These are phyloP conservation scores for Tipula confusa DNA, from an alignment of 2,888 invertebrate species.

Conservation along the genomic window DNA sequence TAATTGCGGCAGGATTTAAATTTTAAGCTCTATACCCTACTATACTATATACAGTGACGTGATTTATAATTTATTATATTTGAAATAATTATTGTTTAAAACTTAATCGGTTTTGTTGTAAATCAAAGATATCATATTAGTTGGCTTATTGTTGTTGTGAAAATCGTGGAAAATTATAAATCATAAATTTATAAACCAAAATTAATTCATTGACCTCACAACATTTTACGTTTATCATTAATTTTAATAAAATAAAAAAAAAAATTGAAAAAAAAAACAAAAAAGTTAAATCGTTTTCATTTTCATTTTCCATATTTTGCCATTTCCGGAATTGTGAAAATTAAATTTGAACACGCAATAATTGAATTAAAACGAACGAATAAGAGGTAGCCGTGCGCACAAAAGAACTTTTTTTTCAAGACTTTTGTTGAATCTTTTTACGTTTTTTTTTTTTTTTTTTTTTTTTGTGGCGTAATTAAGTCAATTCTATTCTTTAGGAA, in stretches of 20 bases:
- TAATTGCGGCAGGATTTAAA: not conserved
- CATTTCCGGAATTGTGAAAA: not conserved
- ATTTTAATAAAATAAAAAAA: not conserved
- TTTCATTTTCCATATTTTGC: not conserved
- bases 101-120: not conserved
- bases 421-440: not conserved
- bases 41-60: not conserved
- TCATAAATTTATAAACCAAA: not conserved
- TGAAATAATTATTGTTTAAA: not conserved
- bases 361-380: not conserved
- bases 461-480: not conserved
- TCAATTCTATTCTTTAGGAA: not conserved
- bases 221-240: not conserved
- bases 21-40: not conserved
- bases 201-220: slow-evolving; percentile 6
- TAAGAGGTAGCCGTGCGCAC: not conserved
- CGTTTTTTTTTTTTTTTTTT: too few relatives aligned
- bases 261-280: too few relatives aligned
- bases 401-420: not conserved
- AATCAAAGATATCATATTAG: not conserved
- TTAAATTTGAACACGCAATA: not conserved
- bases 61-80: not conserved
- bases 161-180: not conserved
- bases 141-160: not conserved
- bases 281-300: not conserved